Evolutionary conservation across 2,113 vertebrate species (phyloP).

Genomic region (Poicephalus meyeri): DNA sequence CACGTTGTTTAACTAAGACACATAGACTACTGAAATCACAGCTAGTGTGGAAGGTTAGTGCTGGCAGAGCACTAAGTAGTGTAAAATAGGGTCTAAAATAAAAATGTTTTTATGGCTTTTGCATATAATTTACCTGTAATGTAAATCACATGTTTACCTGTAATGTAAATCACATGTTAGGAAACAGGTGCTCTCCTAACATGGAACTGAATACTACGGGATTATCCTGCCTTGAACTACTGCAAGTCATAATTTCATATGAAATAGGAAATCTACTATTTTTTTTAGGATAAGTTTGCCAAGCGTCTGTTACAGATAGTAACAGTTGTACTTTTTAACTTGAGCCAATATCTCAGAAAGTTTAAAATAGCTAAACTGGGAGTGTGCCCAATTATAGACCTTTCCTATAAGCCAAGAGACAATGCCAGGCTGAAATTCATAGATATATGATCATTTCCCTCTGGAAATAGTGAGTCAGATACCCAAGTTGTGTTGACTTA

Average conservation of each 20-base stretch:
- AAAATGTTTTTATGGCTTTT: background rate
- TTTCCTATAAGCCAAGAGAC: background rate
- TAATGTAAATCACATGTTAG: background rate
- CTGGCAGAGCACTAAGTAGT: background rate
- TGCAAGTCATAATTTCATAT: background rate
- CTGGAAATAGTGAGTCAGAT: constrained; percentile 42
- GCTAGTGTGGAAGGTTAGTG: background rate
- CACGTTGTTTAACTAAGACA: background rate
- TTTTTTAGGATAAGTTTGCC: constrained; percentile 1
- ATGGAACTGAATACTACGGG: background rate
- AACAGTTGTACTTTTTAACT: constrained; percentile 23
- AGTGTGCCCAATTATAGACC: constrained; percentile 6
- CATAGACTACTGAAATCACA: background rate
- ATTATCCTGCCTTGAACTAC: background rate
- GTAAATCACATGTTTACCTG: background rate
- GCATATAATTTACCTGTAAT: background rate
- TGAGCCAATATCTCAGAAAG: background rate
- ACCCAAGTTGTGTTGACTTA: background rate
- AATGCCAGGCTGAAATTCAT: background rate
- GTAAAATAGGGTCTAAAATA: background rate
- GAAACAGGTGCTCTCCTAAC: background rate
- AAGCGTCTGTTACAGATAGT: background rate
- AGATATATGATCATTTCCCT: background rate
- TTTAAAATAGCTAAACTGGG: constrained; percentile 13
- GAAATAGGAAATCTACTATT: constrained; percentile 20